phyloP scores from a whole-genome alignment of 2,113 vertebrate species.

The Larimichthys polyactis region DNA sequence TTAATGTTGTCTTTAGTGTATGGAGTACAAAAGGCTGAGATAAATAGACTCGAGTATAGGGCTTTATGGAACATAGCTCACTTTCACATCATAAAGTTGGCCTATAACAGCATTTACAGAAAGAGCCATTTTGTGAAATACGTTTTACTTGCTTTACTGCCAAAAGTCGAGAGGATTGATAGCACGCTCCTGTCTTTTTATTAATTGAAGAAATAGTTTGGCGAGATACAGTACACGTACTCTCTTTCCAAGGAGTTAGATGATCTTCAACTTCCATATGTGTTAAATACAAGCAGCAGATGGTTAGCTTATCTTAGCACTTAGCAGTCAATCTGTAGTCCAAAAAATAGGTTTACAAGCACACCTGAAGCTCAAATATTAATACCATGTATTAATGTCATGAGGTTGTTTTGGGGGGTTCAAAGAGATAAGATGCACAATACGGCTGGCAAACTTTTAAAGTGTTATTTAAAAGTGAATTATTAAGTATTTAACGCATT shows the following conservation, averaged over 20 bases:
- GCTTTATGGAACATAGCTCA: background rate
- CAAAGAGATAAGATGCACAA: background rate
- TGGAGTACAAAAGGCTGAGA: conserved; percentile 7
- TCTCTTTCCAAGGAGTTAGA: background rate
- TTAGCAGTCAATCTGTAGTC: background rate
- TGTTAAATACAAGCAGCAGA: background rate
- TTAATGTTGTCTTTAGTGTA: conserved; percentile 9
- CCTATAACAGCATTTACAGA: background rate
- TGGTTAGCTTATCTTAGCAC: background rate
- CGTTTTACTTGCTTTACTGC: background rate
- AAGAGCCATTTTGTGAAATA: background rate
- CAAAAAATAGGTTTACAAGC: background rate
- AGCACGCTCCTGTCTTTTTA: background rate
- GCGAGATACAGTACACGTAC: background rate
- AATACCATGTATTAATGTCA: no score
- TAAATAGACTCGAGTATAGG: background rate
- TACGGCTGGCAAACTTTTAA: background rate
- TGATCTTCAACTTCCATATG: background rate
- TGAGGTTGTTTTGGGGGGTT: no score
- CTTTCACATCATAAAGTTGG: background rate
- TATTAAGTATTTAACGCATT: background rate
- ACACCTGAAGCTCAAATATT: background rate
- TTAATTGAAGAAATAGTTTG: background rate
- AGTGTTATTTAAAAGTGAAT: background rate
- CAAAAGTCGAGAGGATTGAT: background rate